A percentile compares a stretch with the other conserved stretches of the same genome.
These are phyloP conservation scores for Nothobranchius kuhntae DNA, from an alignment of 2,113 vertebrate species.

Conservation along the genomic window DNA sequence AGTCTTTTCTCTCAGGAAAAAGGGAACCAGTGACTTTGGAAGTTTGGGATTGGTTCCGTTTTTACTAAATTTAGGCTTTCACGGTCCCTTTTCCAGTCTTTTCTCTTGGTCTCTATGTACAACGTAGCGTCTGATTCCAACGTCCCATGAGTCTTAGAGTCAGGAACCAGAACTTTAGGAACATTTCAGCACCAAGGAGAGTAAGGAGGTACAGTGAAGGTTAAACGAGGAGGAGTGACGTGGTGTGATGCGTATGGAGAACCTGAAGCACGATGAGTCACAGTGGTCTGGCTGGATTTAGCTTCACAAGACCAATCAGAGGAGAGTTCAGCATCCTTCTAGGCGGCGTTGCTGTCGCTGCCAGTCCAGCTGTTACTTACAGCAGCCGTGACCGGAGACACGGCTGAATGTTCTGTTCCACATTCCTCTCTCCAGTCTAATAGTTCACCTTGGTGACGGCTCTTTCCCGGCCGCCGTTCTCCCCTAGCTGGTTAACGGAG, in stretches of 20 bases:
- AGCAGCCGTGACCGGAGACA: slow-evolving; percentile 15
- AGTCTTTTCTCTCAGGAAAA: slow-evolving; percentile 8
- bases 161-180: too few species aligned
- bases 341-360: slow-evolving; percentile 18
- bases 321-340: slow-evolving; percentile 45
- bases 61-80: slow-evolving; percentile 1
- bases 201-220: slow-evolving; percentile 15
- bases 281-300: slow-evolving; percentile 56
- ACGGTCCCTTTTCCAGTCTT: slow-evolving; percentile 9
- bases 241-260: slow-evolving; percentile 25
- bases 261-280: slow-evolving; percentile 66
- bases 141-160: slow-evolving; percentile 3
- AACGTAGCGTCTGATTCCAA: slow-evolving; percentile 37
- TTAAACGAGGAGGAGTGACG: slow-evolving; percentile 20
- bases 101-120: slow-evolving; percentile 38
- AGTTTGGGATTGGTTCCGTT: neutral
- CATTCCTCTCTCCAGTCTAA: slow-evolving; percentile 64
- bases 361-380: slow-evolving; percentile 48
- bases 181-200: slow-evolving; percentile 17
- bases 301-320: slow-evolving; percentile 48
- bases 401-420: slow-evolving; percentile 1
- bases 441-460: slow-evolving; percentile 91
- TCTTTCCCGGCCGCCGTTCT: slow-evolving; percentile 86
- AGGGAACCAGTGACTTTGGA: slow-evolving; percentile 8
- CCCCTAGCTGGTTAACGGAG: slow-evolving; percentile 86